A percentile compares a stretch with the other conserved stretches of the same genome.
These are phyloP conservation scores for Hycleus cichorii DNA, from an alignment of 1,140 invertebrate species.

Conservation along the genomic window DNA sequence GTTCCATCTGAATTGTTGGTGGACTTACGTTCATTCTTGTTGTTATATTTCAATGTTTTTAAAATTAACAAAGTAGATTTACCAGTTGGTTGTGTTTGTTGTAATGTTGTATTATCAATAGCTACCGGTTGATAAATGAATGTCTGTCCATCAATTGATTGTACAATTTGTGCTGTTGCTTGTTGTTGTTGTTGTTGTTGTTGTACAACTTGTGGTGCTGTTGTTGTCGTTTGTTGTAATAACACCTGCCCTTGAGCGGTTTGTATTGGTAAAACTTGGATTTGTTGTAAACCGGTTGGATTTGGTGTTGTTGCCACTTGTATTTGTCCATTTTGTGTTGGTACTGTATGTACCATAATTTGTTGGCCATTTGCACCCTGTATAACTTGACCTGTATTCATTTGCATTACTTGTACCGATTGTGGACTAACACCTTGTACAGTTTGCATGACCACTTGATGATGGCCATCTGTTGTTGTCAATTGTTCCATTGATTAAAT, in stretches of 20 bases:
- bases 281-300: slow-evolving; percentile 52
- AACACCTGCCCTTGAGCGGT: slow-evolving; percentile 46
- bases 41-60: too few species aligned
- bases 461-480: slow-evolving; percentile 33
- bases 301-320: slow-evolving; percentile 57
- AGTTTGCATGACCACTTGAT: slow-evolving; percentile 39
- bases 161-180: slow-evolving; percentile 69
- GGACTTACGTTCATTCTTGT: too few species aligned
- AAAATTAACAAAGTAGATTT: slow-evolving; percentile 6
- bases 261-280: slow-evolving; percentile 43
- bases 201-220: slow-evolving; percentile 59
- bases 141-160: slow-evolving; percentile 89
- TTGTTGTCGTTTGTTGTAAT: slow-evolving; percentile 53
- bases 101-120: slow-evolving; percentile 47
- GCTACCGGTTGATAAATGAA: slow-evolving; percentile 81
- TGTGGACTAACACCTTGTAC: slow-evolving; percentile 35
- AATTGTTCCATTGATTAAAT: slow-evolving; percentile 36
- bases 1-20: too few species aligned
- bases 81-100: slow-evolving; percentile 57
- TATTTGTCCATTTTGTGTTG: slow-evolving; percentile 44
- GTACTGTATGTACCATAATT: slow-evolving; percentile 42
- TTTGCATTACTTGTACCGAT: slow-evolving; percentile 41
- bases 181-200: slow-evolving; percentile 48
- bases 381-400: slow-evolving; percentile 38
- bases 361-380: slow-evolving; percentile 42